phyloP scores from a whole-genome alignment of 2,113 vertebrate genomes.

The Hoplias malabaricus region DNA sequence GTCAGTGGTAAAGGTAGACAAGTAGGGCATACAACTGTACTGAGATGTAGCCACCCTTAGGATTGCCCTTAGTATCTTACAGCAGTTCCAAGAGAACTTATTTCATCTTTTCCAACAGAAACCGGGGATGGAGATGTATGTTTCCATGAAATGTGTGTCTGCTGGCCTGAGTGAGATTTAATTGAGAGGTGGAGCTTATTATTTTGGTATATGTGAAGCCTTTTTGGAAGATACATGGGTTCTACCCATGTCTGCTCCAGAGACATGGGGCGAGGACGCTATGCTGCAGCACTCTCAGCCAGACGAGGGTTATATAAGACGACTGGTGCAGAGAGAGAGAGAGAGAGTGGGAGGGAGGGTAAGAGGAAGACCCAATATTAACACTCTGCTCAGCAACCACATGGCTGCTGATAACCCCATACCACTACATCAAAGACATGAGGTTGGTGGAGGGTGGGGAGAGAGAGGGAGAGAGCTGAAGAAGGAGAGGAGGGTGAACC shows the following conservation, averaged over 20 bases:
- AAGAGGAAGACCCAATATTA: background rate
- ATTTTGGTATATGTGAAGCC: background rate
- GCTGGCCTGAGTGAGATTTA: too few species aligned
- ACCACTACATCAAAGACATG: constrained; percentile 19
- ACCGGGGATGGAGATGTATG: too few species aligned
- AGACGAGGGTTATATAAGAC: constrained; percentile 30
- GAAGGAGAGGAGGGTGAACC: background rate
- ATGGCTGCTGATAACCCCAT: constrained; percentile 18
- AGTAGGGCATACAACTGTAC: too few species aligned
- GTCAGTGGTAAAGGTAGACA: too few species aligned
- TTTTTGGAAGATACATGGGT: background rate
- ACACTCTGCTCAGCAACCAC: constrained; percentile 10
- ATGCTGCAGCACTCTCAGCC: constrained; percentile 4
- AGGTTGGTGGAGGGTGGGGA: background rate
- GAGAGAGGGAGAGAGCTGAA: background rate
- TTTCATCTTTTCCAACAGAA: too few species aligned
- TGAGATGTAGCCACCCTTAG: too few species aligned
- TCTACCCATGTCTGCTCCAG: constrained; percentile 20
- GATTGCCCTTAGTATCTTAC: too few species aligned
- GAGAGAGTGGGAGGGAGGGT: background rate
- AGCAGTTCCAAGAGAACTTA: too few species aligned
- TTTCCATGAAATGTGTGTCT: too few species aligned
- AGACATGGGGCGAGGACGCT: background rate
- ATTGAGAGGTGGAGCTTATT: background rate
- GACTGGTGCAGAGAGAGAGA: background rate